A percentile compares a stretch with the other conserved stretches of the same genome.
Evolutionary conservation across 2,113 vertebrate genomes (phyloP).

Genomic region (Martes martes): DNA sequence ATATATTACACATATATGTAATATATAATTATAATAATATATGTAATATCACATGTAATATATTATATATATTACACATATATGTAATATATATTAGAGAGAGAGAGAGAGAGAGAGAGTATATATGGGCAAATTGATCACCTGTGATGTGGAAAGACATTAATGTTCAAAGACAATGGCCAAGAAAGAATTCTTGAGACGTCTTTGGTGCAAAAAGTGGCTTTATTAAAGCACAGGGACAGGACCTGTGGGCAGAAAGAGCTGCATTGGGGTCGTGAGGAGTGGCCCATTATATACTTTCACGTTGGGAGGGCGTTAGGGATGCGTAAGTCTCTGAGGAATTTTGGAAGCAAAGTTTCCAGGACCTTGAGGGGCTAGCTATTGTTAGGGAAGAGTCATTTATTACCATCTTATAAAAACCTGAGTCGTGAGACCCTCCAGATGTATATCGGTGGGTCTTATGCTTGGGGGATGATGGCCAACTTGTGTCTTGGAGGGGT

Average conservation of each 20-base stretch:
- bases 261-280: neutral
- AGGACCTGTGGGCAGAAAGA: neutral
- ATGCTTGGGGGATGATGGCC: neutral
- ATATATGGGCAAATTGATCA: neutral
- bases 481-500: neutral
- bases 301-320: neutral
- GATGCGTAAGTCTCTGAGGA: neutral
- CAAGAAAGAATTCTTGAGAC: neutral
- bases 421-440: neutral
- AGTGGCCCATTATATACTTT: neutral
- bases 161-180: neutral
- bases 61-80: no score
- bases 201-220: neutral
- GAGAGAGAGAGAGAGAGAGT: no score
- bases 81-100: no score
- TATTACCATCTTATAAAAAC: neutral
- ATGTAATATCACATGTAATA: no score
- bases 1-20: no score
- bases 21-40: no score
- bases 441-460: neutral
- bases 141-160: neutral
- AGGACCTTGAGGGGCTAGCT: neutral
- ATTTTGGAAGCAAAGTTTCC: neutral
- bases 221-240: neutral
- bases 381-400: neutral